Conservation (phyloP, 2,113 vertebrate genomes). For the Pygoscelis antarcticus region DNA sequence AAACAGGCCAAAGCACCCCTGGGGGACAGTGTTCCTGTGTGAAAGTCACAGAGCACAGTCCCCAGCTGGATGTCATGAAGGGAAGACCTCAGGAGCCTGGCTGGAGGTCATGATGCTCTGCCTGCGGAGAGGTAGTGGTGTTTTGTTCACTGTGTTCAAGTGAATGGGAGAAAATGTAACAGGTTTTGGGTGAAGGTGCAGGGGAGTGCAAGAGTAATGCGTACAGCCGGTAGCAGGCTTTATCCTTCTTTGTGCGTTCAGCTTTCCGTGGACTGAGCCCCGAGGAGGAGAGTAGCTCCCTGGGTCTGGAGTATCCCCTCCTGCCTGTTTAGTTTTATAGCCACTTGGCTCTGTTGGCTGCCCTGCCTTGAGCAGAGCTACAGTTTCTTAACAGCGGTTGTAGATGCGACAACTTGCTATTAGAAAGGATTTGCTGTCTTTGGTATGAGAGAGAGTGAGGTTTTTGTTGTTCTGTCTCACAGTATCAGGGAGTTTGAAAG, state of each 20-base stretch:
- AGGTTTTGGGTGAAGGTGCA: neutral
- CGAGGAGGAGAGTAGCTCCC: neutral
- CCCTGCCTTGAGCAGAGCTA: neutral
- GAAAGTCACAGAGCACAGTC: neutral
- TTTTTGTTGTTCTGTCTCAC: neutral
- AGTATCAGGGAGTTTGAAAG: neutral
- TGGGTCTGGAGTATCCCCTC: neutral
- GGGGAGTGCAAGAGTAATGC: fast-evolving
- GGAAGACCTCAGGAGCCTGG: neutral
- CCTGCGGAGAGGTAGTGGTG: neutral
- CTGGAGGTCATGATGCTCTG: neutral
- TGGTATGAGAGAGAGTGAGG: neutral
- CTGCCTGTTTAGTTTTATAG: neutral
- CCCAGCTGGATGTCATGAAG: fast-evolving
- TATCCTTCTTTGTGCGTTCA: neutral
- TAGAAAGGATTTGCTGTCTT: neutral
- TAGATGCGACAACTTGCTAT: neutral
- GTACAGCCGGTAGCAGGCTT: neutral
- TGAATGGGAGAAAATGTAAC: neutral
- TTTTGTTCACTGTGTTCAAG: neutral
- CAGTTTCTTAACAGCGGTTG: neutral
- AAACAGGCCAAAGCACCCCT: neutral
- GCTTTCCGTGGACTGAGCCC: neutral
- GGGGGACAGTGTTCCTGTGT: neutral
- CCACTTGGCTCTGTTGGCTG: neutral